These are phyloP conservation scores for Rhinella marina DNA, from an alignment of 2,797 vertebrate species.

Conservation along the genomic window DNA sequence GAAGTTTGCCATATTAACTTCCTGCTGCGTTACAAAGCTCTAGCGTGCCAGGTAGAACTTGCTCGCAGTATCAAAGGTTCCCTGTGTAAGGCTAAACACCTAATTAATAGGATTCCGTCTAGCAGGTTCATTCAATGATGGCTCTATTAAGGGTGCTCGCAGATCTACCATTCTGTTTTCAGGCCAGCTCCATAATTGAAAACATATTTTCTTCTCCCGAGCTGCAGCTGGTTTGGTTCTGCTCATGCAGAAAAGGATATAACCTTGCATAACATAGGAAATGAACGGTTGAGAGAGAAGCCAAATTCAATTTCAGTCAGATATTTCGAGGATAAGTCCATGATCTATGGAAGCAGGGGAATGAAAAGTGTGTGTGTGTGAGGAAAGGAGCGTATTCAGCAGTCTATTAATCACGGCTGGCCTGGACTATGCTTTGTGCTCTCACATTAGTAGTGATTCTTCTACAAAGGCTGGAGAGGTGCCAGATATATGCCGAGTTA, in stretches of 20 bases:
- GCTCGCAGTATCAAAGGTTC: constrained; percentile 64
- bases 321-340: constrained; percentile 82
- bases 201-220: constrained; percentile 81
- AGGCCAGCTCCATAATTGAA: constrained; percentile 82
- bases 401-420: constrained; percentile 82
- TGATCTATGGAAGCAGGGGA: constrained; percentile 81
- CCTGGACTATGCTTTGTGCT: constrained; percentile 72
- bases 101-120: constrained; percentile 71
- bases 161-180: constrained; percentile 74
- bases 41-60: constrained; percentile 58
- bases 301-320: constrained; percentile 88
- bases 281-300: constrained; percentile 86
- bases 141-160: constrained; percentile 78
- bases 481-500: constrained; percentile 80
- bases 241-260: constrained; percentile 86
- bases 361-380: constrained; percentile 76
- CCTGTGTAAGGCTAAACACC: constrained; percentile 66
- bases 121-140: constrained; percentile 73
- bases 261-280: constrained; percentile 87
- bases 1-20: constrained; percentile 59
- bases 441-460: constrained; percentile 72
- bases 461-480: constrained; percentile 73
- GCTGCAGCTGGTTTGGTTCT: constrained; percentile 85
- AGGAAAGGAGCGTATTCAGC: constrained; percentile 79
- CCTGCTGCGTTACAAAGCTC: constrained; percentile 59